These are phyloP conservation scores for Watsonalla binaria DNA, from an alignment of 2,888 invertebrate genomes.

Conservation along the genomic window DNA sequence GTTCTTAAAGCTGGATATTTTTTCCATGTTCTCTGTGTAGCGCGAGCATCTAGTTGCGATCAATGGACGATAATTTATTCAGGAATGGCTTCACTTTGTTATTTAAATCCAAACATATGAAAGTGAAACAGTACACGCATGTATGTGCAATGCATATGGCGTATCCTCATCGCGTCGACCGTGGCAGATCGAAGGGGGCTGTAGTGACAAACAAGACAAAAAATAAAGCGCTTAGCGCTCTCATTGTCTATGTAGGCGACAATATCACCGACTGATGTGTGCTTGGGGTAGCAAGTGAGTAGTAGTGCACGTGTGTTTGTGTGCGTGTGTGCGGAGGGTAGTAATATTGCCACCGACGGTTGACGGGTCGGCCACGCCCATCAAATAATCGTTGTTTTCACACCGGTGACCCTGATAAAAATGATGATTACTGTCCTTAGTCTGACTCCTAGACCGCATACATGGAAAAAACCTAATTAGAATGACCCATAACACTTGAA, in stretches of 20 bases:
- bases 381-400: conserved; percentile 57
- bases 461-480: no score
- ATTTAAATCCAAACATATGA: conserved; percentile 26
- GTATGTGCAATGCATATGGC: conserved; percentile 22
- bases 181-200: conserved; percentile 41
- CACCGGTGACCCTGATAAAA: conserved; percentile 26
- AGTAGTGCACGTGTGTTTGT: conserved; percentile 16
- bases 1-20: conserved; percentile 24
- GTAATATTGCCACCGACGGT: conserved; percentile 52
- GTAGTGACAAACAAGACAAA: conserved; percentile 57
- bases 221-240: conserved; percentile 69
- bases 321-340: conserved; percentile 43
- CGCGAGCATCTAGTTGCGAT: conserved; percentile 4
- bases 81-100: conserved; percentile 28
- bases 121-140: conserved; percentile 4
- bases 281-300: conserved; percentile 48
- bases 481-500: no score
- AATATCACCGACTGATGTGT: conserved; percentile 36
- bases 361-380: conserved; percentile 63
- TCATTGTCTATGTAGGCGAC: conserved; percentile 58
- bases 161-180: conserved; percentile 31
- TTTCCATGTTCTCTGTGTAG: conserved; percentile 15
- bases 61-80: conserved; percentile 26
- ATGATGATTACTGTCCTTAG: conserved; percentile 9
- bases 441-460: not conserved